These are phyloP conservation scores for Opisthograptis luteolata DNA, from an alignment of 2,888 invertebrate species.

Conservation along the genomic window DNA sequence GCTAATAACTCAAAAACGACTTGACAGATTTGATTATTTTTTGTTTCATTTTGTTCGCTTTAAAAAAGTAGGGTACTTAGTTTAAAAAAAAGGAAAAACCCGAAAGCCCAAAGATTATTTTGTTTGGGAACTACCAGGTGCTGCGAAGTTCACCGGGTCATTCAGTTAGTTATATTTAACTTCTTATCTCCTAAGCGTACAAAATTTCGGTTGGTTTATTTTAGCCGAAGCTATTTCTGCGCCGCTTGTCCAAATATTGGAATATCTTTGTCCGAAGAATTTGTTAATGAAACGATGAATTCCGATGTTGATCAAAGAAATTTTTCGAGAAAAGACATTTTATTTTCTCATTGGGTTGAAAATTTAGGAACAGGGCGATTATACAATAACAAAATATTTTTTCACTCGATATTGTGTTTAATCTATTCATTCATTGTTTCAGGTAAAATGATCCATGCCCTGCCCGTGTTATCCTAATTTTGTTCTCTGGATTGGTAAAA, in stretches of 20 bases:
- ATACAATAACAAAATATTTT: background rate
- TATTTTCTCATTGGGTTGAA: background rate
- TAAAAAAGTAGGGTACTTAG: too few species aligned
- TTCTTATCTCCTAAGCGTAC: background rate
- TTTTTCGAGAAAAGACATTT: background rate
- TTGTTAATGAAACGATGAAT: conserved; percentile 58
- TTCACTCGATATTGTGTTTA: too few species aligned
- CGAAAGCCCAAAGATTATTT: too few species aligned
- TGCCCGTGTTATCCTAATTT: background rate
- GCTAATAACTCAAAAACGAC: too few species aligned
- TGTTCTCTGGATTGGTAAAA: background rate
- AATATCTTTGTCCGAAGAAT: conserved; percentile 51
- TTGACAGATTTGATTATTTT: too few species aligned
- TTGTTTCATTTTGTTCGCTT: too few species aligned
- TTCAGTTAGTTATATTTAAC: too few species aligned
- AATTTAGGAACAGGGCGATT: background rate
- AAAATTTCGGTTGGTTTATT: background rate
- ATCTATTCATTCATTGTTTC: conserved; percentile 41
- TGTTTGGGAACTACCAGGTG: too few species aligned
- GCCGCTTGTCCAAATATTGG: conserved; percentile 34
- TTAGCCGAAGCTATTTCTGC: conserved; percentile 32
- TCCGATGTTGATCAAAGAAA: conserved; percentile 49
- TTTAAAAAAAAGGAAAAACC: too few species aligned
- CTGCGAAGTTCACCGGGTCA: too few species aligned
- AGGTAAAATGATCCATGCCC: conserved; percentile 38